Percentiles rank a stretch among this genome's conserved stretches.
Conservation (phyloP, 37 sponge, comb jelly and placozoan species). For the Crambe crambe region DNA sequence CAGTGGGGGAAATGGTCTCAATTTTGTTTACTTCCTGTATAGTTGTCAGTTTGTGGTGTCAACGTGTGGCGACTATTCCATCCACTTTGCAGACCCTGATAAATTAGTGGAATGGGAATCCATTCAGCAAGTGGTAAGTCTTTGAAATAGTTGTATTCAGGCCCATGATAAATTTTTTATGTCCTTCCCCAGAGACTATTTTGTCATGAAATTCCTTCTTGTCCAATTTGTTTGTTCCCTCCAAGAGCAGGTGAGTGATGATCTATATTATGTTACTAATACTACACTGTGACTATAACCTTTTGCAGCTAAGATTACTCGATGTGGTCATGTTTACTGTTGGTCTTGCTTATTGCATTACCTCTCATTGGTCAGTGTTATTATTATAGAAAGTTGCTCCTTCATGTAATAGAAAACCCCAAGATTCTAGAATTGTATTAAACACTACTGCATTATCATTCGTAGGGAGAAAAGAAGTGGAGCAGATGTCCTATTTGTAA, state of each 20-base stretch:
- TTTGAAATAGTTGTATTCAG: not conserved
- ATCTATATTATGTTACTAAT: not conserved
- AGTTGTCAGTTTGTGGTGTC: slow-evolving; percentile 90
- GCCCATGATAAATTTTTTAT: not conserved
- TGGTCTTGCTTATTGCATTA: slow-evolving; percentile 86
- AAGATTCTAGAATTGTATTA: not conserved
- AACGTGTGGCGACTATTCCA: slow-evolving; percentile 57
- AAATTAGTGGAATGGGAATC: slow-evolving; percentile 76
- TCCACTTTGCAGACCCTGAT: slow-evolving; percentile 76
- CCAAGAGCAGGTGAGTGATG: slow-evolving; percentile 75
- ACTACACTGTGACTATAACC: not conserved
- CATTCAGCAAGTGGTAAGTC: slow-evolving; percentile 85
- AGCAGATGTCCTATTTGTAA: slow-evolving; percentile 85
- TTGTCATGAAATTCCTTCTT: slow-evolving; percentile 88
- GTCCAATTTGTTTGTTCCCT: slow-evolving; percentile 92
- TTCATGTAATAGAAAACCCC: not conserved
- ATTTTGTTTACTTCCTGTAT: not conserved
- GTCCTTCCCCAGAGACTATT: slow-evolving; percentile 60
- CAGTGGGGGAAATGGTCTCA: not conserved
- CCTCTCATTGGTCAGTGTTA: slow-evolving; percentile 57
- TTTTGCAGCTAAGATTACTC: slow-evolving; percentile 78
- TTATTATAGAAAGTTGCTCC: not conserved
- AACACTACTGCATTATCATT: not conserved
- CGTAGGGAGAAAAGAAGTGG: slow-evolving; percentile 74
- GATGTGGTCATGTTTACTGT: slow-evolving; percentile 89